These are phyloP conservation scores for Ormyrus pomaceus DNA, from an alignment of 2,888 invertebrate genomes.

Conservation along the genomic window DNA sequence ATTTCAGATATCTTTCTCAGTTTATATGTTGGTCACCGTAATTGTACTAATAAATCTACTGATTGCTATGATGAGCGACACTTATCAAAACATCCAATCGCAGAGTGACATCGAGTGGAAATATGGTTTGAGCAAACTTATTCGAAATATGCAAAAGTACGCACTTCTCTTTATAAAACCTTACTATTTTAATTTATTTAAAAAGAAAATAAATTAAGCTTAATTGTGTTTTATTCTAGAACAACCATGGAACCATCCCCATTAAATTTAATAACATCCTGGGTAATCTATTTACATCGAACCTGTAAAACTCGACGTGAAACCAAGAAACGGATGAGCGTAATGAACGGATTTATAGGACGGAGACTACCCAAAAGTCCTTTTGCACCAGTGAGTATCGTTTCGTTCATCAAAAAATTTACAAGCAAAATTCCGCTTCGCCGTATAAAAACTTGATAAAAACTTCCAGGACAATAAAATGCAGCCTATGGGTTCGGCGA, in stretches of 20 bases:
- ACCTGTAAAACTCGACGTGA: slow-evolving; percentile 73
- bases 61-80: slow-evolving; percentile 99
- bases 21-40: slow-evolving; percentile 99
- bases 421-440: no score
- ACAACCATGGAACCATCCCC: slow-evolving; percentile 84
- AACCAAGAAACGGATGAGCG: slow-evolving; percentile 65
- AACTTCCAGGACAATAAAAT: slow-evolving; percentile 68
- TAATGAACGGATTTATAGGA: slow-evolving; percentile 59
- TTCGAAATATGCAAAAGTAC: slow-evolving; percentile 84
- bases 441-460: slow-evolving; percentile 1
- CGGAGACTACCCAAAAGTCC: slow-evolving; percentile 47
- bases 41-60: slow-evolving; percentile 99
- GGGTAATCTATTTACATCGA: slow-evolving; percentile 76
- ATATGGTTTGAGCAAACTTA: slow-evolving; percentile 85
- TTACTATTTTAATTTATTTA: not conserved
- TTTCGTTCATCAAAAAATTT: no score
- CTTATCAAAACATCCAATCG: slow-evolving; percentile 97
- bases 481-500: slow-evolving; percentile 66
- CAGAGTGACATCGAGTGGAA: slow-evolving; percentile 89
- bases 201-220: not conserved
- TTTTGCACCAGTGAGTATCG: slow-evolving; percentile 11
- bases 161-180: slow-evolving; percentile 35
- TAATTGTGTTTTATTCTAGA: slow-evolving; percentile 60
- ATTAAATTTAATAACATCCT: slow-evolving; percentile 82
- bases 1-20: slow-evolving; percentile 83